Base-by-base conservation (phyloP, 2,888 invertebrate genomes). In the Lordiphosa fenestrarum region DNA sequence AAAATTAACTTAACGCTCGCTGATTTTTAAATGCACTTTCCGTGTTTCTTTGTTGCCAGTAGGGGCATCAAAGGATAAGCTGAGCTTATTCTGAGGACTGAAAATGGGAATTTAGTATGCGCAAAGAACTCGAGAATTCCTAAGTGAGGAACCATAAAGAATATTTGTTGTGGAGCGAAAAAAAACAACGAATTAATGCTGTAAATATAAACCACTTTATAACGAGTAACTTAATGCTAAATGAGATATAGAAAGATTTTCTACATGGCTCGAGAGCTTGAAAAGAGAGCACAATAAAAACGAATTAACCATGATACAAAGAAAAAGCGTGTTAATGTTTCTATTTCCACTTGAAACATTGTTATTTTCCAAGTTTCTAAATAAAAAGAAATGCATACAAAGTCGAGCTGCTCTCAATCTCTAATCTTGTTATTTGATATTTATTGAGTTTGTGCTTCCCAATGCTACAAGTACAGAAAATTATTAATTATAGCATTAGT, bases 1-100 rank as follows among this genome's bases (percentile, higher is more conserved):
- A 52, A 76, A 78, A 78, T 84, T 78, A 77, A 77, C 63, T 78
- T 78, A 64, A 73, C 73, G 84, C 82, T 81, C 13, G 37, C 57
- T 84, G 77, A 66, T 60, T 78, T 78, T 63, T 66, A 81, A 81
- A 77, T 61, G 64, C 73, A 62, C 51, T 57, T 68, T 53, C 63
- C 56, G 66, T 55, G 41, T 39, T 61, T 53, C 52, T 19, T 35
- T 60, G 53, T 41, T 42, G 12, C 37, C 30, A 40, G 21, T 13
- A 41, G 37, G 42, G 38, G 35, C 36, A 25, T 10, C 51, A 6
- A 33, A 40, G 51, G 54, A 56, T 56, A 57, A 25, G 55, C 44
- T 58, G 38, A 57, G 63, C 59, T 53, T 53, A 57, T 48, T 69
- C 42, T 10, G 35, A 41, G 21, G 12, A 23, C 10, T 25, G 36